These are phyloP conservation scores for Pygathrix nemaeus DNA, from an alignment of 2,113 vertebrate genomes.

Conservation along the genomic window DNA sequence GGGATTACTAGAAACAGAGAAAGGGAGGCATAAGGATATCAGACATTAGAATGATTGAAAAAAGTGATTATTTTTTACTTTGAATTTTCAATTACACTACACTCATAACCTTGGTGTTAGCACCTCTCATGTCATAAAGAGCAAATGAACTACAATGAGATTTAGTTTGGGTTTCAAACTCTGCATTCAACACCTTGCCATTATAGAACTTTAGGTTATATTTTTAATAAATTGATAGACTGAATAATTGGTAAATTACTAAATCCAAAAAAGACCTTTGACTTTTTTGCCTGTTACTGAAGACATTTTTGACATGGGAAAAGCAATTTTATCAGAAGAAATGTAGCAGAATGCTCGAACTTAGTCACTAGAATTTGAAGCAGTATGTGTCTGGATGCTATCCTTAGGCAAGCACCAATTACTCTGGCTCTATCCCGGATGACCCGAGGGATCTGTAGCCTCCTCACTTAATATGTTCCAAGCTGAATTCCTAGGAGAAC, in stretches of 20 bases:
- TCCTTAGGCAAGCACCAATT: conserved; percentile 46
- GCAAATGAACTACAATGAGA: background rate
- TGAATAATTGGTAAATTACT: background rate
- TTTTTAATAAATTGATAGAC: background rate
- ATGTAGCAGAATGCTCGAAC: background rate
- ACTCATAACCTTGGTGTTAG: background rate
- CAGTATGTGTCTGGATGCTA: background rate
- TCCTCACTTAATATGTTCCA: background rate
- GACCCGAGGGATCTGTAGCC: background rate
- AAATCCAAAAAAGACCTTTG: background rate
- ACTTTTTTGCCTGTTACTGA: background rate
- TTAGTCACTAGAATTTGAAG: background rate
- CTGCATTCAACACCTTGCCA: background rate
- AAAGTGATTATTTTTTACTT: background rate
- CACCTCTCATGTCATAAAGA: background rate
- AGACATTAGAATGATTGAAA: background rate
- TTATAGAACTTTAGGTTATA: background rate
- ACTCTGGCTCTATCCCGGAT: background rate
- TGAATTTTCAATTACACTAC: background rate
- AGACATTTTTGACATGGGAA: background rate
- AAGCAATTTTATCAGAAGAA: background rate
- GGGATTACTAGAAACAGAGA: background rate
- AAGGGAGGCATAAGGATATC: background rate
- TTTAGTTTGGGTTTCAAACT: conserved; percentile 5
- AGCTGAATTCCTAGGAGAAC: background rate